These are phyloP conservation scores for Eupleurogrammus muticus DNA, from an alignment of 2,797 vertebrate species.

Conservation along the genomic window DNA sequence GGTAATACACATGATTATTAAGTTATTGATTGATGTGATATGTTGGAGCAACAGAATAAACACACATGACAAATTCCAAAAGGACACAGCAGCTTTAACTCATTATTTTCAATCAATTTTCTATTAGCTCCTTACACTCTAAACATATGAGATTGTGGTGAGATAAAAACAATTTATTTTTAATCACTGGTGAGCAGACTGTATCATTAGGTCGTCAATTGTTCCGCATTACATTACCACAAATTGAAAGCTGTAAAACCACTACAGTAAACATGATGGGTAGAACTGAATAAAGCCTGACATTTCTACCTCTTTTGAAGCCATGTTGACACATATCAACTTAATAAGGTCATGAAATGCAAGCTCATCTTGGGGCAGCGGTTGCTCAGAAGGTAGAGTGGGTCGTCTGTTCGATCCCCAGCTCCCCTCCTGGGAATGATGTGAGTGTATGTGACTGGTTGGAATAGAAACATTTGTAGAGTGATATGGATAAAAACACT, in stretches of 20 bases:
- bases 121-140: background rate
- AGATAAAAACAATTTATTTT: background rate
- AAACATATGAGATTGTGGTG: conserved; percentile 1
- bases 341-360: conserved; percentile 63
- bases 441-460: too few relatives aligned
- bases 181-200: background rate
- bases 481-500: too few relatives aligned
- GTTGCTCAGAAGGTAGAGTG: too few relatives aligned
- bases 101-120: background rate
- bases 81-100: background rate
- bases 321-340: conserved; percentile 51
- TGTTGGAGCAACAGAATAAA: conserved; percentile 8
- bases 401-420: too few relatives aligned
- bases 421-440: too few relatives aligned
- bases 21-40: background rate
- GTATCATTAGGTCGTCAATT: conserved; percentile 15
- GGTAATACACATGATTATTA: background rate
- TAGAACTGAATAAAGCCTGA: conserved; percentile 17
- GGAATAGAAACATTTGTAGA: too few relatives aligned
- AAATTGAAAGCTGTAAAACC: conserved; percentile 20
- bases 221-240: background rate
- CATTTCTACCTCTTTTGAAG: conserved; percentile 37
- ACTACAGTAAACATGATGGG: conserved; percentile 3
- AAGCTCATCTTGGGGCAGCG: conserved; percentile 39
- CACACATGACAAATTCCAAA: background rate